Conservation (phyloP, 2,888 invertebrate genomes). For the Lycocerus yunnanus region DNA sequence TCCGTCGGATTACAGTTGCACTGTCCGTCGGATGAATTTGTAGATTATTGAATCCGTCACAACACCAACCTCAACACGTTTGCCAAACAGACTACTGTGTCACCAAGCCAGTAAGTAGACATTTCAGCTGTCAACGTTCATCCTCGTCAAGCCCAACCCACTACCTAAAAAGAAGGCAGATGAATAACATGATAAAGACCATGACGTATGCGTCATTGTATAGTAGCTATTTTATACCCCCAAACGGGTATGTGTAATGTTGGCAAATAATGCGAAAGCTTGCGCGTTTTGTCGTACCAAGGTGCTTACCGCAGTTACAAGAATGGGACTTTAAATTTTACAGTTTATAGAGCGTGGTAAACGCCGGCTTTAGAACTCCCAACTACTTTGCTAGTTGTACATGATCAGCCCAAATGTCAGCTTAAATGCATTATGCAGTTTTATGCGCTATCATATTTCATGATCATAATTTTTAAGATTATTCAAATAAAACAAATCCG, state of each 20-base stretch:
- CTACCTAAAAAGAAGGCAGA: conserved; percentile 43
- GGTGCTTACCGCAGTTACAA: conserved; percentile 40
- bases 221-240: conserved; percentile 45
- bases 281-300: conserved; percentile 42
- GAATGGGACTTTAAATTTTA: conserved; percentile 49
- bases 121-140: conserved; percentile 50
- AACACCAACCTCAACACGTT: conserved; percentile 39
- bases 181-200: conserved; percentile 50
- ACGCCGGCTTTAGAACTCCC: conserved; percentile 40
- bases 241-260: conserved; percentile 47
- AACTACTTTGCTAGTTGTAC: conserved; percentile 16
- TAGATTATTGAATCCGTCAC: conserved; percentile 18
- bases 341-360: conserved; percentile 53
- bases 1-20: background rate
- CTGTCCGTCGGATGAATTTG: conserved; percentile 17
- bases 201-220: conserved; percentile 51
- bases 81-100: conserved; percentile 50
- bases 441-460: conserved; percentile 3
- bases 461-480: background rate
- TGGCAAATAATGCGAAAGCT: conserved; percentile 49
- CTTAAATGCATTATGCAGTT: conserved; percentile 20
- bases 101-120: conserved; percentile 39
- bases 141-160: conserved; percentile 42
- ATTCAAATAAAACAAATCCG: background rate
- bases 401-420: conserved; percentile 14